phyloP scores from a whole-genome alignment of 2,888 invertebrate genomes.

The Drosophila melanocephala region DNA sequence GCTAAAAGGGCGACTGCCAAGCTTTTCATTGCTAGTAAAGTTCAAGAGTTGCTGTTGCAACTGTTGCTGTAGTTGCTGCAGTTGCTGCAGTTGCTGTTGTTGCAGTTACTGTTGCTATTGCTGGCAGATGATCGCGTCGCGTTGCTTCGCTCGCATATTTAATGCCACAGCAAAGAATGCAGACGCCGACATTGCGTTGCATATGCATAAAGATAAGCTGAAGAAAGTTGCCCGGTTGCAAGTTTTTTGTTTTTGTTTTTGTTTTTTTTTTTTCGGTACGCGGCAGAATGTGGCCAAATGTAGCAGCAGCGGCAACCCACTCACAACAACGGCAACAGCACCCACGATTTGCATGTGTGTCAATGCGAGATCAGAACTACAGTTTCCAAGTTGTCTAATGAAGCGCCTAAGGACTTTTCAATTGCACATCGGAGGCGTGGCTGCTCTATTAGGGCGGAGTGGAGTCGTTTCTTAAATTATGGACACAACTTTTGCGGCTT shows the following conservation, averaged over 20 bases:
- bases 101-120: slow-evolving; percentile 46
- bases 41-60: slow-evolving; percentile 74
- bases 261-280: slow-evolving; percentile 44
- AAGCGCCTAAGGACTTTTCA: slow-evolving; percentile 75
- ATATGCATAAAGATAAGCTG: slow-evolving; percentile 78
- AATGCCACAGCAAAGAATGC: slow-evolving; percentile 71
- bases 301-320: slow-evolving; percentile 46
- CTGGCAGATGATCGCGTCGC: slow-evolving; percentile 67
- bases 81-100: slow-evolving; percentile 24
- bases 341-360: slow-evolving; percentile 72
- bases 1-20: slow-evolving; percentile 71
- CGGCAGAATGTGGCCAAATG: slow-evolving; percentile 48
- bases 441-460: slow-evolving; percentile 34
- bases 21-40: slow-evolving; percentile 80
- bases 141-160: slow-evolving; percentile 72
- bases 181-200: slow-evolving; percentile 78
- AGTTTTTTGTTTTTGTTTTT: slow-evolving; percentile 23
- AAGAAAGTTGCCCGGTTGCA: slow-evolving; percentile 68
- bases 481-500: slow-evolving; percentile 49
- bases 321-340: slow-evolving; percentile 43
- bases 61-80: slow-evolving; percentile 7
- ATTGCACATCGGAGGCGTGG: slow-evolving; percentile 32
- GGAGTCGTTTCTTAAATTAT: slow-evolving; percentile 52
- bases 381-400: slow-evolving; percentile 60
- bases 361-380: slow-evolving; percentile 60